phyloP scores from a whole-genome alignment of 1,140 invertebrate species.

The Manduca sexta region DNA sequence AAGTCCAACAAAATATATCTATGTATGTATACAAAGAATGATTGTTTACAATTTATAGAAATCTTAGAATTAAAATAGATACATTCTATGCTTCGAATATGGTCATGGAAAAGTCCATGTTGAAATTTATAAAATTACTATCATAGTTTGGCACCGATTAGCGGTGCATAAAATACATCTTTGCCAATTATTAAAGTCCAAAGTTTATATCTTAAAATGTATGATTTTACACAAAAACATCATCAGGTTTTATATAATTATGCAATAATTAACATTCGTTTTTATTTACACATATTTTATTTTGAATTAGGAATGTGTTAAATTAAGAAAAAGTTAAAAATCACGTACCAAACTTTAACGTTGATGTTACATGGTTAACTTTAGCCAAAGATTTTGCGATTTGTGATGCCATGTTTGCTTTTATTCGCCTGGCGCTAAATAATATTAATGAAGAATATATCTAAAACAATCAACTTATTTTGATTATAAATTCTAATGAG shows the following conservation, averaged over 20 bases:
- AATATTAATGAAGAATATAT: constrained; percentile 14
- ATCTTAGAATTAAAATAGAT: no score
- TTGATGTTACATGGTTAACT: constrained; percentile 40
- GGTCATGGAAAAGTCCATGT: no score
- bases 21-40: no score
- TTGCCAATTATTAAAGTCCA: constrained; percentile 21
- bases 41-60: no score
- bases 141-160: constrained; percentile 14
- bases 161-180: constrained; percentile 6
- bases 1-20: no score
- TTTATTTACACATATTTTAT: neutral
- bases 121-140: neutral
- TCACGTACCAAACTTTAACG: constrained; percentile 54
- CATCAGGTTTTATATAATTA: no score
- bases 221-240: neutral
- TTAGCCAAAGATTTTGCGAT: constrained; percentile 55
- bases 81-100: no score
- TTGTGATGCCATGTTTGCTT: constrained; percentile 51
- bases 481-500: constrained; percentile 17
- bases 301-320: neutral
- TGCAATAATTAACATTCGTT: no score
- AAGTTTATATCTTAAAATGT: constrained; percentile 18
- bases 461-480: constrained; percentile 22
- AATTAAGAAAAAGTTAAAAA: constrained; percentile 5
- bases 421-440: constrained; percentile 10